Evolutionary conservation across 2,888 invertebrate species (phyloP), one percentile per base, ranked within the genome.

Genomic region (Dione vanillae): DNA sequence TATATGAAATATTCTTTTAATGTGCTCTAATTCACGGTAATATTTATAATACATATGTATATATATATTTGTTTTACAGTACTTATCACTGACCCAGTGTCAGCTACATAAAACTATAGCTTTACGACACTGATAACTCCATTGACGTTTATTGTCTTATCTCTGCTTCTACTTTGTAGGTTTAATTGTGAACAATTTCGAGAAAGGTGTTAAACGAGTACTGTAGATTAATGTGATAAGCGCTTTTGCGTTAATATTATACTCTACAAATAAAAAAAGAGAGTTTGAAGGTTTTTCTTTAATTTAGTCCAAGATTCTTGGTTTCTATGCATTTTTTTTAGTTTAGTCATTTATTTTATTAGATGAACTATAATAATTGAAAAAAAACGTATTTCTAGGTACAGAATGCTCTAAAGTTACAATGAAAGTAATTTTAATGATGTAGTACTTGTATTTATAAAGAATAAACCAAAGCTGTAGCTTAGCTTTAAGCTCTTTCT

Each of bases 21-120:
- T n/a, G n/a, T n/a, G n/a, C n/a, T n/a, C n/a, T n/a, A n/a, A n/a
- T n/a, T n/a, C n/a, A n/a, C n/a, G n/a, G n/a, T n/a, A n/a, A n/a
- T n/a, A n/a, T n/a, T n/a, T n/a, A n/a, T n/a, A n/a, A 51, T 19
- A 51, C 20, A 27, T 27, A 51, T 1, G 2, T 51, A 51, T 1
- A 51, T 41, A 41, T 41, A 27, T 27, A 51, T 52, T 27, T 27
- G 20, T 27, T 7, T 19, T 40, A 41, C 56, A 10, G 14, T 0
- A 51, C 54, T 82, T 85, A 86, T 84, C 86, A 10, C 41, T 83
- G 84, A 85, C 85, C 84, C 77, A 74, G 81, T 83, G 84, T 82
- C 84, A 83, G 74, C 79, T 73, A 80, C 79, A 82, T 87, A 83
- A 86, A 85, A 77, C 77, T 78, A 71, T 77, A 61, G 77, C 80